Percentiles rank a stretch among this genome's conserved stretches.
Conservation (phyloP, 1,140 invertebrate genomes). For the Aphis gossypii region DNA sequence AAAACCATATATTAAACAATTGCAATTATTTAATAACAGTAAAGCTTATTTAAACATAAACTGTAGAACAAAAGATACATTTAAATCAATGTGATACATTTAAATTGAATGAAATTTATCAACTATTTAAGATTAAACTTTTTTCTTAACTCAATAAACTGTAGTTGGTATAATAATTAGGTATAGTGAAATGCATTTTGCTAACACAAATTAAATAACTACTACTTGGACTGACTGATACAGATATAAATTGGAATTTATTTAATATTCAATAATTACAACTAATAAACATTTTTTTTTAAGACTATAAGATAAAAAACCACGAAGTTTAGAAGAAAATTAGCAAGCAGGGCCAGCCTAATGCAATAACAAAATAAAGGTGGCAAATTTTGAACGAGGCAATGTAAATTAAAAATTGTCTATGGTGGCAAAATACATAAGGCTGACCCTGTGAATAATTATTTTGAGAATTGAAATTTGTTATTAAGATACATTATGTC, state of each 20-base stretch:
- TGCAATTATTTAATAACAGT: background rate
- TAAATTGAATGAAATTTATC: background rate
- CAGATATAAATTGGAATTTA: background rate
- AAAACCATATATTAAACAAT: no score
- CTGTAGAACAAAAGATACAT: background rate
- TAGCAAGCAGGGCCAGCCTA: no score
- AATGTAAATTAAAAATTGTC: no score
- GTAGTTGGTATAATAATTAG: background rate
- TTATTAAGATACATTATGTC: no score
- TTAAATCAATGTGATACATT: background rate
- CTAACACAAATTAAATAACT: background rate
- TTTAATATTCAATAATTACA: background rate
- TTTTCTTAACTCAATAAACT: background rate
- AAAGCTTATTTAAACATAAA: background rate
- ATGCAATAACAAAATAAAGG: no score
- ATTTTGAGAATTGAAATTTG: no score
- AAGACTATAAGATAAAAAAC: background rate
- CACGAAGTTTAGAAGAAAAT: background rate
- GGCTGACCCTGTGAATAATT: no score
- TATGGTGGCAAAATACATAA: no score
- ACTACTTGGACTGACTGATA: background rate
- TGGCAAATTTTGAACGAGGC: no score
- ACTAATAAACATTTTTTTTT: background rate
- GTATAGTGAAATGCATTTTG: background rate
- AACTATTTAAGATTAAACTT: background rate